These are phyloP conservation scores for Heliothis virescens DNA, from an alignment of 1,140 invertebrate species.

Conservation along the genomic window DNA sequence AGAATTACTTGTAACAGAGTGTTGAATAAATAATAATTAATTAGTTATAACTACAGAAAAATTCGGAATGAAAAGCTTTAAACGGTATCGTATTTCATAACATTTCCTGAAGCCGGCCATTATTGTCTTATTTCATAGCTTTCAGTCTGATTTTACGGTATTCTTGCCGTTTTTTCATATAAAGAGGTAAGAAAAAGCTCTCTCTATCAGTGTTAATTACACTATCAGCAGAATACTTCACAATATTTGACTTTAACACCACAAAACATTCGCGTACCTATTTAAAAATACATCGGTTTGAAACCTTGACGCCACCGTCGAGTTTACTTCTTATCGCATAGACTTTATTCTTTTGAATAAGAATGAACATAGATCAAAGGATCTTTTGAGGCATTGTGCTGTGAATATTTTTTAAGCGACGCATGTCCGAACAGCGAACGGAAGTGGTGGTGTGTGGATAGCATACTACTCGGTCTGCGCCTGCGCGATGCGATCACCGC, in stretches of 20 bases:
- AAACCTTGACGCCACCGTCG: slow-evolving; percentile 39
- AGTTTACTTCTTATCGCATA: slow-evolving; percentile 44
- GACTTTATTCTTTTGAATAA: slow-evolving; percentile 50
- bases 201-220: not conserved
- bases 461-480: slow-evolving; percentile 64
- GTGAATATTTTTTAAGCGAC: slow-evolving; percentile 65
- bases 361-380: slow-evolving; percentile 56
- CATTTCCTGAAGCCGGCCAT: too few species aligned
- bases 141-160: too few species aligned
- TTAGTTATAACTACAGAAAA: too few species aligned
- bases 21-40: too few species aligned
- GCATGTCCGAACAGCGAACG: slow-evolving; percentile 70
- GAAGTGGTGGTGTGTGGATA: slow-evolving; percentile 70
- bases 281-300: slow-evolving; percentile 27
- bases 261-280: not conserved
- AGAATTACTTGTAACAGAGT: too few species aligned
- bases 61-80: too few species aligned
- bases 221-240: not conserved
- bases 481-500: slow-evolving; percentile 42
- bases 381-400: slow-evolving; percentile 57
- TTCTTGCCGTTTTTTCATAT: too few species aligned
- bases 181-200: too few species aligned
- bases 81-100: too few species aligned
- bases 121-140: too few species aligned
- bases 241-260: not conserved